Conservation (phyloP, 2,888 invertebrate genomes). For the Bimastos eiseni region DNA sequence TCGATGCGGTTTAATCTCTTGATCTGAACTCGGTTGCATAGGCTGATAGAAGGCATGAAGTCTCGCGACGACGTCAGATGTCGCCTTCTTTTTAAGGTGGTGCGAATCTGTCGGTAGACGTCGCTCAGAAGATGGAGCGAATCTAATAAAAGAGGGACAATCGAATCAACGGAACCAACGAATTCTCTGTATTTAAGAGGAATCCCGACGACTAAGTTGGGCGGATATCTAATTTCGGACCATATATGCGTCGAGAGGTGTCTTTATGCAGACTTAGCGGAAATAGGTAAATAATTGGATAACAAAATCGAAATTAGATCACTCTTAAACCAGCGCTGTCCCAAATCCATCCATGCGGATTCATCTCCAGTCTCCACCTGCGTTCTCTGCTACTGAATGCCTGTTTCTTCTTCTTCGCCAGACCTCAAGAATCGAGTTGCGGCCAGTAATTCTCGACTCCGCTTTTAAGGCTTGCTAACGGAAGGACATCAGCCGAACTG, state of each 20-base stretch:
- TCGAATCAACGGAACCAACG: neutral
- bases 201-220: neutral
- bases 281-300: neutral
- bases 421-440: too few relatives aligned
- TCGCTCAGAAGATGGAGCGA: neutral
- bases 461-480: too few relatives aligned
- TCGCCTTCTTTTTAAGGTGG: too few relatives aligned
- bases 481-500: too few relatives aligned
- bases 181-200: neutral
- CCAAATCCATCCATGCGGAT: too few relatives aligned
- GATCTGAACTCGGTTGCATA: neutral
- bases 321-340: too few relatives aligned
- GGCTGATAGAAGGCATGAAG: neutral
- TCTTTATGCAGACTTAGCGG: neutral
- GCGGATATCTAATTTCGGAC: neutral
- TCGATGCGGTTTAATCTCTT: neutral
- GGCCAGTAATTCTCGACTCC: too few relatives aligned
- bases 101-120: neutral
- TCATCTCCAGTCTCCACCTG: too few relatives aligned
- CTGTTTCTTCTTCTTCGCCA: too few relatives aligned
- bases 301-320: neutral
- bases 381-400: too few relatives aligned
- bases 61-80: neutral
- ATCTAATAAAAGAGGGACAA: neutral
- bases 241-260: neutral